Base-by-base conservation (phyloP, 2,888 invertebrate species). In the Pyrgus malvae region DNA sequence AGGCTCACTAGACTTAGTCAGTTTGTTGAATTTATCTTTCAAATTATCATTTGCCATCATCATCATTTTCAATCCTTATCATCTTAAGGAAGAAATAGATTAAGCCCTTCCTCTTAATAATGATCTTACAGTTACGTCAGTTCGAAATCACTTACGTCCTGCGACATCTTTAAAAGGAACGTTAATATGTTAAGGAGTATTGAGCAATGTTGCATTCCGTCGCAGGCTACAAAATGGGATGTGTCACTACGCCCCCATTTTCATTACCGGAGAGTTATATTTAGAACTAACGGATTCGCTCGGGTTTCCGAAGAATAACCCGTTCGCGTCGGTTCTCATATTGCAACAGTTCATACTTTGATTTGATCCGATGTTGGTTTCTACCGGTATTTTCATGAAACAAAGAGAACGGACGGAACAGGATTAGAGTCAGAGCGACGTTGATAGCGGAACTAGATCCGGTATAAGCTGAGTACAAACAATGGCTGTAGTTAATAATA, bases 261-360 rank as follows among this genome's bases (percentile, higher is more conserved):
- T 23, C 41, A 31, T 33, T 33, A n/a, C 45, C 9, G 16, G 38
- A 14, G 17, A 6, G 40, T 29, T 38, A 38, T 48, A 48, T 40
- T 29, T 48, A 40, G 38, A 11, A 2, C 29, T 11, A 12, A 19
- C 29, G 48, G 29, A 40, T 29, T 40, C 29, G 17, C 27, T n/a
- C 37, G 46, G 21, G 17, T 17, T 38, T 38, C 27, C 48, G 11
- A 48, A 38, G 48, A 23, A 38, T 37, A 48, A 48, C 48, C 27
- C 27, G 48, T 48, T 48, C 8, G 38, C 25, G 38, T 38, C 48
- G 38, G 48, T 48, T 48, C 23, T 48, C 7, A 27, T 27, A 14
- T 8, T 25, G 3, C 21, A 12, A 14, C 46, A 17, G 31, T 31
- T 19, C 16, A 7, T 33, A 21, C 9, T 33, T 14, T 8, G 16